Percentiles rank a stretch among this genome's conserved stretches.
These are phyloP conservation scores for Atethmia centrago DNA, from an alignment of 2,888 invertebrate genomes.

Conservation along the genomic window DNA sequence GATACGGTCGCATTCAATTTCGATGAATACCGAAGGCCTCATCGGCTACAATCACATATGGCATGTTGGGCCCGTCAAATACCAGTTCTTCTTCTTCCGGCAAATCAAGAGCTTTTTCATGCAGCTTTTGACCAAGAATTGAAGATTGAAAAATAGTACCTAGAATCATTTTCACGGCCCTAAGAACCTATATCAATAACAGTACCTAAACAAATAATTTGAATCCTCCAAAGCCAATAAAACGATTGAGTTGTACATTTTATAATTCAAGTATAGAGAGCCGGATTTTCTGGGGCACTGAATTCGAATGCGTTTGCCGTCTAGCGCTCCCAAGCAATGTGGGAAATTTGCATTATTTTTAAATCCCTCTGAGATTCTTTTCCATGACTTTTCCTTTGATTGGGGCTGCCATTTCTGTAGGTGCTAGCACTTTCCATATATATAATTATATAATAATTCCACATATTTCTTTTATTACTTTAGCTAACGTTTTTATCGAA, in stretches of 20 bases:
- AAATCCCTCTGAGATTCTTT: constrained; percentile 50
- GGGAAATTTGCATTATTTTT: constrained; percentile 35
- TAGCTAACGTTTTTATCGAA: no score
- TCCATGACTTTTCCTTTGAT: constrained; percentile 54
- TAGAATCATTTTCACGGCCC: constrained; percentile 46
- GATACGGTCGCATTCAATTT: constrained; percentile 50
- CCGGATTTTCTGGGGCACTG: constrained; percentile 39
- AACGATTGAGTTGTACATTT: constrained; percentile 49
- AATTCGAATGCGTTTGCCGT: constrained; percentile 44
- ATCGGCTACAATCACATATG: constrained; percentile 18
- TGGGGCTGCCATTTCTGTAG: constrained; percentile 57
- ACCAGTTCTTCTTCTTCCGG: constrained; percentile 44
- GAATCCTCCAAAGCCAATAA: constrained; percentile 48
- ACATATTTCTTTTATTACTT: no score
- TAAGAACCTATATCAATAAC: constrained; percentile 56
- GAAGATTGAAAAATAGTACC: constrained; percentile 45
- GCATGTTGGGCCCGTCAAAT: constrained; percentile 34
- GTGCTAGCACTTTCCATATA: constrained; percentile 52
- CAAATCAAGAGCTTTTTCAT: constrained; percentile 42
- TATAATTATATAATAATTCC: no score
- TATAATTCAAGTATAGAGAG: constrained; percentile 51
- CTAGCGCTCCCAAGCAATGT: constrained; percentile 38
- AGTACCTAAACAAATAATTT: constrained; percentile 57
- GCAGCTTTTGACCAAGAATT: constrained; percentile 39
- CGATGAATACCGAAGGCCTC: constrained; percentile 47